A percentile compares a stretch with the other conserved stretches of the same genome.
phyloP scores from a whole-genome alignment of 92 coral and sea anemone species.

The Epizoanthus ramosus region DNA sequence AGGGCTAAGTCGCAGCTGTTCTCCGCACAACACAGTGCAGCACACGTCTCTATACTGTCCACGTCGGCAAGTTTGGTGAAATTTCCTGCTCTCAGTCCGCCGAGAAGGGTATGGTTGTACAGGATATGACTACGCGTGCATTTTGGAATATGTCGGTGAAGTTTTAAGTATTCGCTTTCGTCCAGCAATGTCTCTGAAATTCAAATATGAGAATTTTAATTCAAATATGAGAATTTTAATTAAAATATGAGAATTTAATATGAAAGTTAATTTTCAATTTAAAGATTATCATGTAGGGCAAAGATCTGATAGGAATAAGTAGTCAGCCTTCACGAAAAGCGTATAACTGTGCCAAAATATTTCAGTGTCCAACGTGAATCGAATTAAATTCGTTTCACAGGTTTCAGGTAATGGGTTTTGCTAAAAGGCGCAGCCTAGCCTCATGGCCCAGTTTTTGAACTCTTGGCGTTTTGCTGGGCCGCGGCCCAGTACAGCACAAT shows the following conservation, averaged over 20 bases:
- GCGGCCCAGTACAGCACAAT: too few relatives aligned
- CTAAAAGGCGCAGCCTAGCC: too few relatives aligned
- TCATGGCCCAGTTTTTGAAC: too few relatives aligned
- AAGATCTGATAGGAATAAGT: too few relatives aligned
- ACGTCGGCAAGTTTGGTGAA: constrained; percentile 95
- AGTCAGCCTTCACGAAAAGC: too few relatives aligned
- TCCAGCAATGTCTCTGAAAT: constrained; percentile 73
- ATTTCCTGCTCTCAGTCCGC: constrained; percentile 97
- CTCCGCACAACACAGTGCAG: constrained; percentile 97
- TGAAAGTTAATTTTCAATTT: too few relatives aligned
- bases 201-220: not conserved
- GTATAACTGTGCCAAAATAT: too few relatives aligned
- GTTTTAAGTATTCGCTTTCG: constrained; percentile 63
- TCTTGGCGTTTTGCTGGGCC: too few relatives aligned
- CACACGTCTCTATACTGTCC: constrained; percentile 99
- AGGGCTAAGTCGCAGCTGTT: constrained; percentile 93
- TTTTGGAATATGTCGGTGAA: constrained; percentile 73
- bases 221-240: not conserved
- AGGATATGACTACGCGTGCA: constrained; percentile 97
- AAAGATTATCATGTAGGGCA: not conserved
- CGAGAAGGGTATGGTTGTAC: constrained; percentile 91
- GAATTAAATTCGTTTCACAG: too few relatives aligned
- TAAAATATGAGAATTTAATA: not conserved
- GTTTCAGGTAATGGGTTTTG: not conserved
- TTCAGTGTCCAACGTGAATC: too few relatives aligned